These are phyloP conservation scores for Nyleta sp. DNA, from an alignment of 2,888 invertebrate genomes.

Conservation along the genomic window DNA sequence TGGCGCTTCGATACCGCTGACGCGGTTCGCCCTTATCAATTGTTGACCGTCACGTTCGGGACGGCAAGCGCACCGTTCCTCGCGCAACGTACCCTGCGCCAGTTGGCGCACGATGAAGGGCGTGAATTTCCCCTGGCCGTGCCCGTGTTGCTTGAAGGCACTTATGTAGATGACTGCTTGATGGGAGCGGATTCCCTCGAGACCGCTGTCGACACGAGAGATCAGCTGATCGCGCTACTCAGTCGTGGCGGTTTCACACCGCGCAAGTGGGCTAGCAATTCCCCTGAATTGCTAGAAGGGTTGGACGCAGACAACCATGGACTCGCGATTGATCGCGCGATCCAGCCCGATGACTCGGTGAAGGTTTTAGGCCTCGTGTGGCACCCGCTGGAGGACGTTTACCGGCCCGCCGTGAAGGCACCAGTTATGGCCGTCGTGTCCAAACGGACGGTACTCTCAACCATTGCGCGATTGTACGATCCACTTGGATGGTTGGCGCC, in stretches of 20 bases:
- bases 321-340: neutral
- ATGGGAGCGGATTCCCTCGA: slow-evolving; percentile 4
- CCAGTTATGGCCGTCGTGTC: neutral
- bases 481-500: neutral
- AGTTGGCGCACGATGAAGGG: neutral
- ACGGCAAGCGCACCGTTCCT: slow-evolving; percentile 34
- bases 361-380: slow-evolving; percentile 3
- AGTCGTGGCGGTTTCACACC: neutral
- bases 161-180: slow-evolving; percentile 30
- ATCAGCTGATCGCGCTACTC: neutral
- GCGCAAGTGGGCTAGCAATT: neutral
- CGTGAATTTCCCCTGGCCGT: neutral
- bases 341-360: neutral
- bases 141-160: too few species aligned
- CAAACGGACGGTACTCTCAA: neutral
- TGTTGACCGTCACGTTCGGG: slow-evolving; percentile 37
- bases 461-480: slow-evolving; percentile 3
- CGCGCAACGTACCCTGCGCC: slow-evolving; percentile 12
- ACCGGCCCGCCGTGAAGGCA: neutral
- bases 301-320: neutral
- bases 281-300: neutral
- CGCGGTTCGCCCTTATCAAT: slow-evolving; percentile 20
- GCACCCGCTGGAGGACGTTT: neutral
- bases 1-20: slow-evolving; percentile 60
- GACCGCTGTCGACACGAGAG: neutral